A percentile compares a stretch with the other conserved stretches of the same genome.
phyloP scores from a whole-genome alignment of 2,888 invertebrate species.

The Pinctada fucata region DNA sequence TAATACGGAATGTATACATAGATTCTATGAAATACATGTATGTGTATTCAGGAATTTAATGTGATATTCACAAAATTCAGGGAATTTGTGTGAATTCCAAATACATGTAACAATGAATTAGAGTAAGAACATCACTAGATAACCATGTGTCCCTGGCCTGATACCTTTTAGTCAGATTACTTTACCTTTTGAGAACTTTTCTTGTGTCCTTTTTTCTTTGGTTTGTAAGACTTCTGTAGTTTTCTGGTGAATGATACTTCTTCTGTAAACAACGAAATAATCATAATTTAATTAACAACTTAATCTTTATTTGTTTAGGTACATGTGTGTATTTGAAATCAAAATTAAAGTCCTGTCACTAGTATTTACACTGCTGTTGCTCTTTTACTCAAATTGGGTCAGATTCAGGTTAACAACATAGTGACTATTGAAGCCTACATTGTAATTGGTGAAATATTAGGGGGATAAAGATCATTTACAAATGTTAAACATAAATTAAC shows the following conservation, averaged over 20 bases:
- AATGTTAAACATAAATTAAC: too few species aligned
- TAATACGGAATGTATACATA: background rate
- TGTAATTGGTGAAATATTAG: too few species aligned
- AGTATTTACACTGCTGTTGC: too few species aligned
- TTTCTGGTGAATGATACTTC: background rate
- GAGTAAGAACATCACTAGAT: too few species aligned
- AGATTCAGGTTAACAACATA: too few species aligned
- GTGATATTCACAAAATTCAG: too few species aligned
- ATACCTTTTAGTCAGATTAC: background rate
- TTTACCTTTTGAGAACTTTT: background rate
- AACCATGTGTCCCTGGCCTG: background rate
- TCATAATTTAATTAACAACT: background rate
- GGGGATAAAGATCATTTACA: too few species aligned
- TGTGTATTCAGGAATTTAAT: slow-evolving; percentile 3
- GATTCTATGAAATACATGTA: background rate
- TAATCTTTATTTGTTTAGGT: background rate
- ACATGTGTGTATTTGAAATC: background rate
- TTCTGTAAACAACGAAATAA: background rate
- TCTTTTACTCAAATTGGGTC: too few species aligned
- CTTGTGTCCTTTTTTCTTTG: slow-evolving; percentile 13
- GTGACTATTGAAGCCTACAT: too few species aligned
- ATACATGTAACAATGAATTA: too few species aligned
- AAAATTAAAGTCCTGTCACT: too few species aligned
- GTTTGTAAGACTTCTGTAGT: slow-evolving; percentile 20
- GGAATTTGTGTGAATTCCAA: too few species aligned